Percentiles rank a stretch among this genome's conserved stretches.
phyloP scores from a whole-genome alignment of 2,797 vertebrate species.

The Gymnothorax reevesii region DNA sequence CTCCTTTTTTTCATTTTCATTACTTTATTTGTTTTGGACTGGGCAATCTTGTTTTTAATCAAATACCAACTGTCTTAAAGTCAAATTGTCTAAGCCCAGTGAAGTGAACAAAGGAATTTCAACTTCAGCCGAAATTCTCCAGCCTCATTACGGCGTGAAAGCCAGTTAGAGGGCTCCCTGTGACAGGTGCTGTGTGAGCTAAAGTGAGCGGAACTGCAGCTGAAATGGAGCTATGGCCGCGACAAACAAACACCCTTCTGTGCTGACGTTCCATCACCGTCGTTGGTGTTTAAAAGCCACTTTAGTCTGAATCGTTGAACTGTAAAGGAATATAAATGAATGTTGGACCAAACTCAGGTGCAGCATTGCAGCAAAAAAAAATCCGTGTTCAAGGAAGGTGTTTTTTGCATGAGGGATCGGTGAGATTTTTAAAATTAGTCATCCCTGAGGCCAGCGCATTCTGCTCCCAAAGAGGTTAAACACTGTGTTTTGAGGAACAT shows the following conservation, averaged over 20 bases:
- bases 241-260: slow-evolving; percentile 31
- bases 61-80: background rate
- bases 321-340: slow-evolving; percentile 57
- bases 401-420: slow-evolving; percentile 36
- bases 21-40: background rate
- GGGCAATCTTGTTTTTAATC: background rate
- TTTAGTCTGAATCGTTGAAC: slow-evolving; percentile 45
- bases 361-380: slow-evolving; percentile 31
- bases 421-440: too few relatives aligned
- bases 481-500: slow-evolving; percentile 42
- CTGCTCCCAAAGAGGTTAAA: slow-evolving; percentile 8
- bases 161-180: background rate
- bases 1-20: background rate
- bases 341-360: slow-evolving; percentile 31
- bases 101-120: background rate
- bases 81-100: background rate
- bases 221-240: slow-evolving; percentile 33
- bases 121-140: background rate
- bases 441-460: too few relatives aligned
- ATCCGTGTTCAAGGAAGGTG: slow-evolving; percentile 43
- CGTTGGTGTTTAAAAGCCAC: slow-evolving; percentile 46
- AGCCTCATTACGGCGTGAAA: slow-evolving; percentile 7
- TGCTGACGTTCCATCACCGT: slow-evolving; percentile 43
- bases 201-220: slow-evolving; percentile 31
- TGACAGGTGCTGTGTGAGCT: slow-evolving; percentile 27